Conservation (phyloP, 2,888 invertebrate genomes). For the Zeuzera pyrina region DNA sequence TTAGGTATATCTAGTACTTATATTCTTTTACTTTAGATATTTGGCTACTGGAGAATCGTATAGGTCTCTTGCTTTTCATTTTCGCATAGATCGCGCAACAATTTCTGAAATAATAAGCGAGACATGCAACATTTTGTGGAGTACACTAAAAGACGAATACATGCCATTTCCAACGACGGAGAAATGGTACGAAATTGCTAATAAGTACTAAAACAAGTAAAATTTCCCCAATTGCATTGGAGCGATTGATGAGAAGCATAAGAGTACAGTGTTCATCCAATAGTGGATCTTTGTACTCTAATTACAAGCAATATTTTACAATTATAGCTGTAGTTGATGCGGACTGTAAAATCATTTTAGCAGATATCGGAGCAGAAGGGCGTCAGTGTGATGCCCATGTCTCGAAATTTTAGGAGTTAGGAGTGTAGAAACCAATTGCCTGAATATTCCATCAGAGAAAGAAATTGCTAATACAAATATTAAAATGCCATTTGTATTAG, state of each 20-base stretch:
- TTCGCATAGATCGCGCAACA: slow-evolving; percentile 7
- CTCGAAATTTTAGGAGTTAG: slow-evolving; percentile 6
- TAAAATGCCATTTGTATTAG: slow-evolving; percentile 11
- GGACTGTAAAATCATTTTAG: slow-evolving; percentile 11
- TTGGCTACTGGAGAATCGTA: slow-evolving; percentile 7
- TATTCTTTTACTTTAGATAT: slow-evolving; percentile 11
- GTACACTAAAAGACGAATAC: slow-evolving; percentile 8
- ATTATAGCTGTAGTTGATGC: slow-evolving; percentile 10
- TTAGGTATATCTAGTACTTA: too few species aligned
- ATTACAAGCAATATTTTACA: slow-evolving; percentile 7
- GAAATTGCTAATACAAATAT: slow-evolving; percentile 12
- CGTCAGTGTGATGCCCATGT: slow-evolving; percentile 8
- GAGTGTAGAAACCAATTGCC: slow-evolving; percentile 10
- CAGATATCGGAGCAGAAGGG: slow-evolving; percentile 11
- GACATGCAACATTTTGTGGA: slow-evolving; percentile 8
- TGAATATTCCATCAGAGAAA: slow-evolving; percentile 12
- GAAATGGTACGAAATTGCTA: slow-evolving; percentile 4
- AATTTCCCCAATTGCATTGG: slow-evolving; percentile 6
- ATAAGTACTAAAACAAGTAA: slow-evolving; percentile 6
- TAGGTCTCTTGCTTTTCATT: slow-evolving; percentile 10
- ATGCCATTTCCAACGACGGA: slow-evolving; percentile 8
- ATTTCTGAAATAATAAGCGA: slow-evolving; percentile 7
- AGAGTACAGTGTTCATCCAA: slow-evolving; percentile 10
- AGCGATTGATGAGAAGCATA: slow-evolving; percentile 17
- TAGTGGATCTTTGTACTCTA: slow-evolving; percentile 6